A percentile compares a stretch with the other conserved stretches of the same genome.
phyloP scores from a whole-genome alignment of 2,797 vertebrate genomes.

The Fratercula arctica region DNA sequence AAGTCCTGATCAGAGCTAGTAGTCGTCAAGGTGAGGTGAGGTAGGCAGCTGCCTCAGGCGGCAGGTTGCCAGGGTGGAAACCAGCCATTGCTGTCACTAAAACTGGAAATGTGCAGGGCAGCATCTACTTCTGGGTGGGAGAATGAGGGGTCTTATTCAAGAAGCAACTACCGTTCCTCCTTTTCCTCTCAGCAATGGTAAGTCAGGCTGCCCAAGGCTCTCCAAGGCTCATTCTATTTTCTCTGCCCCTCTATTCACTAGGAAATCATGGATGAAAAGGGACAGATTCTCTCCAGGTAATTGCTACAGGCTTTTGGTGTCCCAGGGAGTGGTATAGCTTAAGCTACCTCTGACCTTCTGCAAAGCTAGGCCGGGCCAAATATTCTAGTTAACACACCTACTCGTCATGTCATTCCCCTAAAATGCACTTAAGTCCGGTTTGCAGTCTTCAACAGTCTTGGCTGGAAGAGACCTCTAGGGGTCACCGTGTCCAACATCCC shows the following conservation, averaged over 20 bases:
- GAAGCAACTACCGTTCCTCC: neutral
- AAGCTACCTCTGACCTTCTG: neutral
- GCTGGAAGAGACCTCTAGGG: neutral
- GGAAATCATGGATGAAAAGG: neutral
- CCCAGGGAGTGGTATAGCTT: neutral
- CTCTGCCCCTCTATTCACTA: neutral
- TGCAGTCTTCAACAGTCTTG: neutral
- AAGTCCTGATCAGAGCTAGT: neutral
- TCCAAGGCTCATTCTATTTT: neutral
- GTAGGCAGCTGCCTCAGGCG: constrained; percentile 28
- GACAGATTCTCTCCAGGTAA: neutral
- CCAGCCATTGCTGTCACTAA: neutral
- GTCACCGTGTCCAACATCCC: neutral
- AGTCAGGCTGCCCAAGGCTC: neutral
- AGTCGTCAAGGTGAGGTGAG: constrained; percentile 21
- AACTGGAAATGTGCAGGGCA: constrained; percentile 3
- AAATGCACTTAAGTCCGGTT: neutral
- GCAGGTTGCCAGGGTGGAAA: neutral
- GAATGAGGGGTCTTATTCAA: neutral
- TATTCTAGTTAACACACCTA: neutral
- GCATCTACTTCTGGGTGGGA: neutral
- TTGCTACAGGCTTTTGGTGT: neutral
- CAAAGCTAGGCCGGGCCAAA: neutral
- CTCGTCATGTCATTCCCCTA: neutral
- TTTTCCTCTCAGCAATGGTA: neutral